phyloP scores from a whole-genome alignment of 2,888 invertebrate genomes.

The Drosophila basisetae region DNA sequence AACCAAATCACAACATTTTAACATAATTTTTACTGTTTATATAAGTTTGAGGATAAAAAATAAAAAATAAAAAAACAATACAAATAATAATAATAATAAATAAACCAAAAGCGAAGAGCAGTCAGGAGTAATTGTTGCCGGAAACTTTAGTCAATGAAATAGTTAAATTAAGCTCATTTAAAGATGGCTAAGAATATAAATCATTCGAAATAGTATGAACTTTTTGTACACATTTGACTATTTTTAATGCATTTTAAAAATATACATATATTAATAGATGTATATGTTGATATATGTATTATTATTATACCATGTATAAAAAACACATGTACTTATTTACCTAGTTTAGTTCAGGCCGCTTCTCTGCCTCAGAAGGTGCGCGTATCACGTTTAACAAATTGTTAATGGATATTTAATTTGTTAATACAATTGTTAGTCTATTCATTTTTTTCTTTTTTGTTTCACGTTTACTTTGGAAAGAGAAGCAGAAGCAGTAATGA shows the following conservation, averaged over 20 bases:
- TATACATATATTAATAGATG: conserved; percentile 27
- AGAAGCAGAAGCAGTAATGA: conserved; percentile 23
- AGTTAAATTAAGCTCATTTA: conserved; percentile 57
- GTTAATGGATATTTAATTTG: conserved; percentile 65
- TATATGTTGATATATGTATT: conserved; percentile 32
- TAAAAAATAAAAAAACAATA: conserved; percentile 22
- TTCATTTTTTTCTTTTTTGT: conserved; percentile 26
- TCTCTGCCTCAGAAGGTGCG: conserved; percentile 25
- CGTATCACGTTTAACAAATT: conserved; percentile 66
- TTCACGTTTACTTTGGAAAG: conserved; percentile 59
- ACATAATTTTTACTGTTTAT: conserved; percentile 80
- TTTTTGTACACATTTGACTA: conserved; percentile 80
- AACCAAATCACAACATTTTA: conserved; percentile 73
- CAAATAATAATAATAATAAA: conserved; percentile 40
- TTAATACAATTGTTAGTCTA: conserved; percentile 68
- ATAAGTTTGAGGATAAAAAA: conserved; percentile 66
- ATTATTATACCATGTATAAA: conserved; percentile 67
- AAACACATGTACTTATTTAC: conserved; percentile 55
- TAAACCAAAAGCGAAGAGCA: conserved; percentile 37
- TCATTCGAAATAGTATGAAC: conserved; percentile 72
- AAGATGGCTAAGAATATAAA: conserved; percentile 35
- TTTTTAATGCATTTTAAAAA: conserved; percentile 79
- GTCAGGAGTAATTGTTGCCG: conserved; percentile 37
- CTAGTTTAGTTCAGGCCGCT: conserved; percentile 52
- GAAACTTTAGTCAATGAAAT: conserved; percentile 67